These are phyloP conservation scores for Enteromius mattozi DNA, from an alignment of 2,797 vertebrate genomes.

Conservation along the genomic window DNA sequence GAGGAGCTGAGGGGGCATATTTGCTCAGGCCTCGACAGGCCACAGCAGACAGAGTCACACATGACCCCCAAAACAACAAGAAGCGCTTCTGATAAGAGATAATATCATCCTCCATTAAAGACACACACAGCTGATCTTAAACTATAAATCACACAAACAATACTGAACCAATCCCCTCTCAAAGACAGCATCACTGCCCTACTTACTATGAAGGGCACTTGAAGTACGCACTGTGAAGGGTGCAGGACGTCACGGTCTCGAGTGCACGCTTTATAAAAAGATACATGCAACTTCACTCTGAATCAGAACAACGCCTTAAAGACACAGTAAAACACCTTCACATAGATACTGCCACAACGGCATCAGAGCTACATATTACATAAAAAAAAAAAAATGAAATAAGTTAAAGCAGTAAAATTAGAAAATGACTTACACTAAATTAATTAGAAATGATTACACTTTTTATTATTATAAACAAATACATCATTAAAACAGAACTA, in stretches of 20 bases:
- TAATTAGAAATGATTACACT: neutral
- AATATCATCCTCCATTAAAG: neutral
- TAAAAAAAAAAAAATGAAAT: neutral
- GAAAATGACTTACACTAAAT: neutral
- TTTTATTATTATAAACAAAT: neutral
- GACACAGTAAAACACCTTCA: neutral
- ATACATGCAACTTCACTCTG: neutral
- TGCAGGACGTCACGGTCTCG: neutral
- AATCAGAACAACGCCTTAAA: neutral
- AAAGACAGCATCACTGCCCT: neutral
- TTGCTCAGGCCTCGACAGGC: conserved; percentile 40
- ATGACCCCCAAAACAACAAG: neutral
- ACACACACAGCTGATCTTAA: neutral
- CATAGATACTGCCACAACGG: too few relatives aligned
- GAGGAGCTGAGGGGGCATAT: conserved; percentile 50
- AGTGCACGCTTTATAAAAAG: neutral
- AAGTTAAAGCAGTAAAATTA: neutral
- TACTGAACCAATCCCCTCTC: neutral
- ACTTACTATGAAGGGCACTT: neutral
- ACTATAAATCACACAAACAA: neutral
- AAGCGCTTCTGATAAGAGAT: neutral
- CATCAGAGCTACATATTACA: neutral
- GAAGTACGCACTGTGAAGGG: neutral
- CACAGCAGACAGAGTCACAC: neutral
- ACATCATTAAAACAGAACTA: neutral